Base-by-base conservation (phyloP, 2,113 vertebrate species). In the Tenebrosternarchus preto region DNA sequence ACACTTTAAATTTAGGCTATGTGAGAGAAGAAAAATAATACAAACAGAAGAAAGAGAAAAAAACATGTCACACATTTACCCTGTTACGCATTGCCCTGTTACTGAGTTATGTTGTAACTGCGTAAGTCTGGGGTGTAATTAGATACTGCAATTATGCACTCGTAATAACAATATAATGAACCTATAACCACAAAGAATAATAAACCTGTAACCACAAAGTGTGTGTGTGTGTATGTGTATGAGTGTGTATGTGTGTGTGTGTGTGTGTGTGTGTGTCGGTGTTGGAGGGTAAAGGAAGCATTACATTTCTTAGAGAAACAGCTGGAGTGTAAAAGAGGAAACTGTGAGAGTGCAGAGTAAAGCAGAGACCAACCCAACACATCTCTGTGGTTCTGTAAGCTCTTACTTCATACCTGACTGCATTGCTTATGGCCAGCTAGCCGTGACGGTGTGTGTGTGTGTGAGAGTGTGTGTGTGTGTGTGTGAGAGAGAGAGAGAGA, bases 371-470 rank as follows among this genome's bases (percentile, higher is more conserved):
- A n/a, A 29, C 70, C 16, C 12, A 9, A 69, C 43, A 79, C 24
- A 59, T 22, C 55, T 43, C 53, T 66, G 71, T 55, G 71, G 56
- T 20, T 46, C 67, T 77, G 77, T 81, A 82, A 79, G 78, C 56
- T n/a, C n/a, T 73, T 39, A 74, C 73, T 66, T 69, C 72, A 82
- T 82, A 88, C 85, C 85, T 86, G 83, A 80, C 79, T 76, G 81
- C 82, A 86, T 86, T 81, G 66, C 85, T 83, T 81, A 83, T 39
- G 76, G 36, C 74, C 76, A 82, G 81, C 76, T 74, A 83, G 57
- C 72, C 64, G 29, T 83, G 84, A 83, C 83, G 17, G 59, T 22
- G 36, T 73, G 50, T 77, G 61, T 80, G 82, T 66, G 50, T 9
- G 69, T 79, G 22, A 56, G 77, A 71, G 59, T 80, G 60, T 53